phyloP scores from a whole-genome alignment of 2,888 invertebrate genomes.

The Pandemis cinnamomeana region DNA sequence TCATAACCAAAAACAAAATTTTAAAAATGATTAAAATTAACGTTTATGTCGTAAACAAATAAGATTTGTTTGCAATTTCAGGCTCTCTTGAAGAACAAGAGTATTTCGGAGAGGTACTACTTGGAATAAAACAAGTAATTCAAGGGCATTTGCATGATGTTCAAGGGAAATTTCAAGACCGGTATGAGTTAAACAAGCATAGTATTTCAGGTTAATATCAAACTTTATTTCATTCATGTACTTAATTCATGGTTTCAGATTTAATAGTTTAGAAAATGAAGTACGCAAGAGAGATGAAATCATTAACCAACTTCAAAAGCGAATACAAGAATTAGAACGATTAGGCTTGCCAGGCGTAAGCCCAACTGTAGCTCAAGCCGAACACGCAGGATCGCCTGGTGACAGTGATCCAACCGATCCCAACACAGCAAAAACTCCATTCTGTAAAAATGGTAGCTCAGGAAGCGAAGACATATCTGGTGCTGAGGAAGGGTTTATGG shows the following conservation, averaged over 20 bases:
- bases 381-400: slow-evolving; percentile 44
- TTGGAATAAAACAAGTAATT: slow-evolving; percentile 92
- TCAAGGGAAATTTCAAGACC: slow-evolving; percentile 88
- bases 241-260: slow-evolving; percentile 67
- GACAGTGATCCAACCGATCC: slow-evolving; percentile 44
- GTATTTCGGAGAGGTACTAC: slow-evolving; percentile 91
- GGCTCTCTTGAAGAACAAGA: slow-evolving; percentile 90
- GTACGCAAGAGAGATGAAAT: slow-evolving; percentile 92
- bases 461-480: slow-evolving; percentile 78
- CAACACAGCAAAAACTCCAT: slow-evolving; percentile 45
- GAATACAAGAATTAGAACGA: slow-evolving; percentile 88
- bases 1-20: not conserved
- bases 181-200: slow-evolving; percentile 56
- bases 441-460: slow-evolving; percentile 71
- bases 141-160: slow-evolving; percentile 89
- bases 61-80: slow-evolving; percentile 61
- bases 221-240: not conserved
- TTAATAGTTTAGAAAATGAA: slow-evolving; percentile 91
- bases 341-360: slow-evolving; percentile 59
- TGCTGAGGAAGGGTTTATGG: slow-evolving; percentile 81
- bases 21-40: slow-evolving; percentile 2
- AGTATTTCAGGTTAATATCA: not conserved
- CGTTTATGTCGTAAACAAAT: slow-evolving; percentile 38
- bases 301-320: slow-evolving; percentile 89
- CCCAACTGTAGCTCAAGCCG: slow-evolving; percentile 47